Percentiles rank a stretch among this genome's conserved stretches.
Conservation (phyloP, 2,113 vertebrate genomes). For the Morone chrysops region DNA sequence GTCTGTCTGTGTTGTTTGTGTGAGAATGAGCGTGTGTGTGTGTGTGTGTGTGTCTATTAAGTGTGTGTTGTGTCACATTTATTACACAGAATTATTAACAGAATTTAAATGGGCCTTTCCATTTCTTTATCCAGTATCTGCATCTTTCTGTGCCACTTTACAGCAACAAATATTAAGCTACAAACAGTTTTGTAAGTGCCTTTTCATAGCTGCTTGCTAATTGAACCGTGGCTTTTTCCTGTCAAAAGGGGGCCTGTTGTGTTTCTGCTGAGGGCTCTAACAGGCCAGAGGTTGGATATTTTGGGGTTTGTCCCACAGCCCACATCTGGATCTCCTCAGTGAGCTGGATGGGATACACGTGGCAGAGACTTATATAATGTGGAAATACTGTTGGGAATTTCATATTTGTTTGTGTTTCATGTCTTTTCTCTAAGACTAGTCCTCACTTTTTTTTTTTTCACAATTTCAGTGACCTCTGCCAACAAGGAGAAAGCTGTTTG, state of each 20-base stretch:
- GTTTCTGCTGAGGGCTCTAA: constrained; percentile 9
- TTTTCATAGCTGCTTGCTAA: background rate
- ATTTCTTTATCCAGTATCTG: background rate
- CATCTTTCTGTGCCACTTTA: background rate
- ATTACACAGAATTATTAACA: background rate
- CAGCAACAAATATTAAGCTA: background rate
- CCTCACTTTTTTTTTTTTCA: too few species aligned
- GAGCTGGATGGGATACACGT: constrained; percentile 39
- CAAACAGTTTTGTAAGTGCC: background rate
- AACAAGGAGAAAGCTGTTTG: background rate
- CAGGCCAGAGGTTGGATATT: constrained; percentile 34
- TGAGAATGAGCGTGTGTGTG: background rate
- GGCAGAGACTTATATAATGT: constrained; percentile 52
- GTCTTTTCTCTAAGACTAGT: too few species aligned
- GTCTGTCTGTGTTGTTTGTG: background rate
- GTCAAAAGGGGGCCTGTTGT: constrained; percentile 2
- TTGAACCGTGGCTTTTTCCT: background rate
- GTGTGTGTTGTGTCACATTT: background rate
- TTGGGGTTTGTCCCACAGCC: background rate
- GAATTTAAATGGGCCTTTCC: background rate
- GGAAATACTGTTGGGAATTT: constrained; percentile 12
- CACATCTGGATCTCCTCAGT: constrained; percentile 72
- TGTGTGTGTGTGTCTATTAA: background rate
- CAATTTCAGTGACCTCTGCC: background rate
- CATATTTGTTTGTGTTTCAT: constrained; percentile 1